Conservation (phyloP, 2,888 invertebrate species). For the Drosophila borealis region DNA sequence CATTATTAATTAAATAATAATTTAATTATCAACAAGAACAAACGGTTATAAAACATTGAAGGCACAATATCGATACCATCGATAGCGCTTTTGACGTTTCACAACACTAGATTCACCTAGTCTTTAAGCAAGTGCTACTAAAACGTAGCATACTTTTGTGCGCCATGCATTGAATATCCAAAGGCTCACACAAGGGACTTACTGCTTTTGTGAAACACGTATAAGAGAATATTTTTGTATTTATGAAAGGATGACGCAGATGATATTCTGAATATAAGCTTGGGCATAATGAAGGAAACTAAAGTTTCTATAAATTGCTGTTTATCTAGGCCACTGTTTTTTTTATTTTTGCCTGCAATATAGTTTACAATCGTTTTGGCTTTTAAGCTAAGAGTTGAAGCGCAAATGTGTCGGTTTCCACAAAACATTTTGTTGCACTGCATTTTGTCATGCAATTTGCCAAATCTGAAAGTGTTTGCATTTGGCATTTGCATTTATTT, state of each 20-base stretch:
- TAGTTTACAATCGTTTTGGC: background rate
- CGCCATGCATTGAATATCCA: background rate
- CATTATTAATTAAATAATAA: background rate
- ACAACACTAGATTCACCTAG: background rate
- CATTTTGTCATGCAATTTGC: background rate
- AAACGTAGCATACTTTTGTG: constrained; percentile 31
- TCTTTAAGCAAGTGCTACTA: background rate
- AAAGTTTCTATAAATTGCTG: background rate
- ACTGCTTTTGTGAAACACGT: background rate
- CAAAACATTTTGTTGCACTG: background rate
- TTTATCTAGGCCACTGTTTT: too few relatives aligned
- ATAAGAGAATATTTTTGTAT: background rate
- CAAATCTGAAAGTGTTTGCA: background rate
- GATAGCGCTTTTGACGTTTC: background rate
- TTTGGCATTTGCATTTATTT: background rate
- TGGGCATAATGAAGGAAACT: background rate
- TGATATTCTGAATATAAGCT: background rate
- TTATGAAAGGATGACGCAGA: background rate
- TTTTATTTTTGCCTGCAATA: background rate
- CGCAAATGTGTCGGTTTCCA: background rate
- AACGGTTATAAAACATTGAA: background rate
- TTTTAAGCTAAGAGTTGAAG: background rate
- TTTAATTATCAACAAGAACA: background rate
- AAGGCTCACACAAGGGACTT: background rate
- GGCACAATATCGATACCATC: background rate